Percentiles rank a stretch among this genome's conserved stretches.
Conservation (phyloP, 2,113 vertebrate species). For the Saccopteryx leptura region DNA sequence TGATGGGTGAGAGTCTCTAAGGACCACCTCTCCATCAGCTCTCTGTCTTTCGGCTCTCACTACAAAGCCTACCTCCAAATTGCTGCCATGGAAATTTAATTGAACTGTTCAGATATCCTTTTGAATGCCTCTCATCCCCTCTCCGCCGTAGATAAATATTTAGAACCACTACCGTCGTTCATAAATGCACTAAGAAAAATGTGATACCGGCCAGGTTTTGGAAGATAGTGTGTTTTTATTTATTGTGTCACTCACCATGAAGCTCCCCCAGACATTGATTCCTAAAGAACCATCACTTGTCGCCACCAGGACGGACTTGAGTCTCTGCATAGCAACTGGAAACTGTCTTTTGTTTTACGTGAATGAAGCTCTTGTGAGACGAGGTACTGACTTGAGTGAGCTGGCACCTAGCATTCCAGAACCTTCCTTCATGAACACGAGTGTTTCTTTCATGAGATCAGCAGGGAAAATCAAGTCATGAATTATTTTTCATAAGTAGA, state of each 20-base stretch:
- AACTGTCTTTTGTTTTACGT: neutral
- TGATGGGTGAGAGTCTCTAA: neutral
- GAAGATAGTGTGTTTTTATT: neutral
- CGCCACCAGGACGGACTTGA: neutral
- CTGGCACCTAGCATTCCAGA: too few relatives aligned
- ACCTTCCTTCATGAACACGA: neutral
- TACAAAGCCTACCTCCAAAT: neutral
- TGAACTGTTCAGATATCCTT: neutral
- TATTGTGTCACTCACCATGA: accelerated
- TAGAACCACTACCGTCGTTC: neutral
- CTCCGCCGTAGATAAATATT: neutral
- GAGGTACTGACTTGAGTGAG: neutral
- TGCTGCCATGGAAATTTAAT: neutral
- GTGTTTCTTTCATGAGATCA: neutral
- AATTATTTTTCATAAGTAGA: neutral
- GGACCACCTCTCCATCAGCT: neutral
- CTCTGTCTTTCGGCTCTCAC: neutral
- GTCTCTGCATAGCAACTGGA: neutral
- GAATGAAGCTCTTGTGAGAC: neutral
- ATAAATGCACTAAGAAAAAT: neutral
- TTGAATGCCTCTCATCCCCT: neutral
- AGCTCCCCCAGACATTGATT: neutral
- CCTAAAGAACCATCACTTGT: neutral
- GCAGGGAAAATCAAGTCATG: neutral
- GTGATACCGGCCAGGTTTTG: neutral